Conservation (phyloP, 2,888 invertebrate species). For the Hyppa rectilinea region DNA sequence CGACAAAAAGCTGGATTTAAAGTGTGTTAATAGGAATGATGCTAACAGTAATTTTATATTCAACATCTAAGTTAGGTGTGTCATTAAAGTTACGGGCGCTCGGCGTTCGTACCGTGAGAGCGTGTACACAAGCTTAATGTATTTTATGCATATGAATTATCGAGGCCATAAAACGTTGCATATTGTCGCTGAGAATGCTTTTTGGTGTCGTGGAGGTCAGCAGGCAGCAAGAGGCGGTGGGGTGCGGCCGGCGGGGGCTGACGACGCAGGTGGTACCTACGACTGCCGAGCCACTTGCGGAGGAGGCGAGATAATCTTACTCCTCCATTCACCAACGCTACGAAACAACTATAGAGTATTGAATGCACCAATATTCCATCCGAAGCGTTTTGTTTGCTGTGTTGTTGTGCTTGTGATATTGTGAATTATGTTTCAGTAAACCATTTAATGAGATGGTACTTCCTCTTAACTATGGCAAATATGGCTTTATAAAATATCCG, state of each 20-base stretch:
- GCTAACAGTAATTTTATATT: slow-evolving; percentile 4
- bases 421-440: neutral
- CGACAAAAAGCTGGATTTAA: neutral
- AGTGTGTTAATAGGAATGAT: slow-evolving; percentile 4
- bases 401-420: neutral
- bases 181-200: slow-evolving; percentile 76
- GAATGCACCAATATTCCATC: slow-evolving; percentile 2
- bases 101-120: slow-evolving; percentile 55
- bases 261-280: slow-evolving; percentile 64
- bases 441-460: neutral
- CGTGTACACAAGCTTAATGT: slow-evolving; percentile 60
- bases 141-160: slow-evolving; percentile 71
- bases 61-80: slow-evolving; percentile 19
- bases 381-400: slow-evolving; percentile 8
- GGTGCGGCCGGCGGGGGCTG: slow-evolving; percentile 64
- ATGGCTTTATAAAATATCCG: neutral
- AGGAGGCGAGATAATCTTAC: slow-evolving; percentile 59
- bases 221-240: slow-evolving; percentile 60
- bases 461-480: neutral
- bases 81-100: slow-evolving; percentile 37
- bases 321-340: slow-evolving; percentile 62
- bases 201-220: slow-evolving; percentile 77
- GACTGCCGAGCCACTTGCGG: slow-evolving; percentile 52
- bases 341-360: slow-evolving; percentile 23
- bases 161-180: slow-evolving; percentile 78